Percentiles rank a stretch among this genome's conserved stretches.
Evolutionary conservation across 2,797 vertebrate genomes (phyloP).

Genomic region (Neosalanx taihuensis): DNA sequence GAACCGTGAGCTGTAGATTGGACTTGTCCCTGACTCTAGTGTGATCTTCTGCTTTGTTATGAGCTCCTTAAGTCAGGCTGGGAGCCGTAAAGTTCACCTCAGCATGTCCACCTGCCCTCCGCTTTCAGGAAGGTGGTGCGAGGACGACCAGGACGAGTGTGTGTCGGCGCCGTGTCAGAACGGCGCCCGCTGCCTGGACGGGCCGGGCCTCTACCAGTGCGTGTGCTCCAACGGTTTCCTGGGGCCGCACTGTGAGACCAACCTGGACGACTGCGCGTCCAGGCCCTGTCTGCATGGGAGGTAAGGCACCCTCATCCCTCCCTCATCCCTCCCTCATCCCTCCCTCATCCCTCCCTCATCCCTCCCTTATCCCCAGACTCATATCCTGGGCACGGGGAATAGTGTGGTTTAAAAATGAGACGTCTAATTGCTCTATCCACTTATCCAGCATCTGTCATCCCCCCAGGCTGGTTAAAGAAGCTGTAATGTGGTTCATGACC

Average conservation of each 20-base stretch:
- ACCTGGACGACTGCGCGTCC: constrained; percentile 79
- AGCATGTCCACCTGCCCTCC: background rate
- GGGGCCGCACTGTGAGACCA: constrained; percentile 72
- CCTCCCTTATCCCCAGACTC: too few species aligned
- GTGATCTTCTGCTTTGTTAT: too few species aligned
- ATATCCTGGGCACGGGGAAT: too few species aligned
- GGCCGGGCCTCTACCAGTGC: constrained; percentile 70
- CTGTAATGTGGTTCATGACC: constrained; percentile 61
- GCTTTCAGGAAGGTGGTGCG: constrained; percentile 71
- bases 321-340: too few species aligned
- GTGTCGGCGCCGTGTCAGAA: constrained; percentile 75
- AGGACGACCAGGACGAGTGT: constrained; percentile 76
- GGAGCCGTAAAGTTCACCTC: too few species aligned
- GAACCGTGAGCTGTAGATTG: too few species aligned
- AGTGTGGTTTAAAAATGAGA: too few species aligned
- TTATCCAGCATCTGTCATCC: constrained; percentile 49
- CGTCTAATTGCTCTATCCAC: constrained; percentile 63
- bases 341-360: too few species aligned
- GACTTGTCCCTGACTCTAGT: too few species aligned
- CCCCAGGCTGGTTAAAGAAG: constrained; percentile 55
- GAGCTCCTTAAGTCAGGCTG: too few species aligned
- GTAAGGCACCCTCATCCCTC: constrained; percentile 45
- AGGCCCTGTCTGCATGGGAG: constrained; percentile 83
- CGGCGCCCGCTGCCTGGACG: constrained; percentile 73
- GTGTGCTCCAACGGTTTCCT: constrained; percentile 73